Conservation (phyloP, 2,797 vertebrate genomes). For the Hydrolagus colliei region DNA sequence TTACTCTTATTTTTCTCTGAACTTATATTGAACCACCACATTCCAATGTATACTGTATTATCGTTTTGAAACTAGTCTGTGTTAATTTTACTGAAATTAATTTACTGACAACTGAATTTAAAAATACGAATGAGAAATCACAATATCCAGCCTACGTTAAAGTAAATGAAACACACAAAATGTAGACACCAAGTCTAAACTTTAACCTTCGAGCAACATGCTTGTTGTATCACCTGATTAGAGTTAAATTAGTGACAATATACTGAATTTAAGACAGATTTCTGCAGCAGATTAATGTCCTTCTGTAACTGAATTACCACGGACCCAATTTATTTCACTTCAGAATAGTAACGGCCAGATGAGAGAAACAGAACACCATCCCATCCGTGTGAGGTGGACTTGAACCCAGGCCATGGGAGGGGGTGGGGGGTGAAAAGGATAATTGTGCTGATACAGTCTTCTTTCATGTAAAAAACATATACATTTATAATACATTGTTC, state of each 20-base stretch:
- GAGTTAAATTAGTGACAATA: background rate
- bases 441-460: background rate
- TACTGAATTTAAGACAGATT: background rate
- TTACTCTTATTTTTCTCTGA: background rate
- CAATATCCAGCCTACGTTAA: background rate
- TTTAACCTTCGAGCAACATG: background rate
- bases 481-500: background rate
- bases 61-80: too few relatives aligned
- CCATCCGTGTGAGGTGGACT: background rate
- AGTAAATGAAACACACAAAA: background rate
- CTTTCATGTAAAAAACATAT: background rate
- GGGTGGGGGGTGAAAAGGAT: conserved; percentile 18
- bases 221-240: background rate
- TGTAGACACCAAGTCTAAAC: background rate
- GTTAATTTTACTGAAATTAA: too few relatives aligned
- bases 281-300: background rate
- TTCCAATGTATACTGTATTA: background rate
- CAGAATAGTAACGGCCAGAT: background rate
- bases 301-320: background rate
- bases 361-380: background rate
- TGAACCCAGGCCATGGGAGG: background rate
- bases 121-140: background rate
- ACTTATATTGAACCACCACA: background rate
- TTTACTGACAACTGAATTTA: background rate
- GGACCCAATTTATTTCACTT: background rate